A percentile compares a stretch with the other conserved stretches of the same genome.
Evolutionary conservation across 2,888 invertebrate species (phyloP).

Genomic region (Diarsia brunnea): DNA sequence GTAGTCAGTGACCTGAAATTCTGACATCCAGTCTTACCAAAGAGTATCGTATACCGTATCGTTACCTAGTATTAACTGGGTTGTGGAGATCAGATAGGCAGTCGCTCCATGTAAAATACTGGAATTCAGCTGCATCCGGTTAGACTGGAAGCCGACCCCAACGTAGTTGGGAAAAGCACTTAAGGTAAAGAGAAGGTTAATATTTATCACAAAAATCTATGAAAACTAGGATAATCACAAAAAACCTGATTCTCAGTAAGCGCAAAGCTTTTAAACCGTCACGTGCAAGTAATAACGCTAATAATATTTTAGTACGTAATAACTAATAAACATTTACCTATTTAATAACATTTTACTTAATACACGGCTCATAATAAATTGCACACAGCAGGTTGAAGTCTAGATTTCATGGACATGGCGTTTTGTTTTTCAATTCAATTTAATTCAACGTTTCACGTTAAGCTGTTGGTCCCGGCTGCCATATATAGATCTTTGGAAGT

Average conservation of each 20-base stretch:
- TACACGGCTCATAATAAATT: slow-evolving; percentile 9
- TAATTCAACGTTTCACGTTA: no score
- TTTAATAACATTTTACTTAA: slow-evolving; percentile 45
- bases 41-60: no score
- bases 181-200: background rate
- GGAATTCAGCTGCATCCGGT: no score
- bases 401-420: background rate
- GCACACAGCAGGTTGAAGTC: background rate
- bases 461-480: no score
- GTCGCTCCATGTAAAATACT: no score
- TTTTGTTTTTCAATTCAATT: background rate
- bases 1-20: no score
- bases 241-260: slow-evolving; percentile 35
- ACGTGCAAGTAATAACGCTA: slow-evolving; percentile 46
- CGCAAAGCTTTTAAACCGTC: slow-evolving; percentile 40
- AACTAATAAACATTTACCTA: slow-evolving; percentile 61
- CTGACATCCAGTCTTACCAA: no score
- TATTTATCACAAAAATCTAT: slow-evolving; percentile 14
- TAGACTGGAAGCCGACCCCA: no score
- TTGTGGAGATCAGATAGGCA: no score
- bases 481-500: no score
- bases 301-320: slow-evolving; percentile 57
- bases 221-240: slow-evolving; percentile 11
- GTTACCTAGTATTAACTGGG: no score
- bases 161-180: no score